These are phyloP conservation scores for Bufo bufo DNA, from an alignment of 2,113 vertebrate genomes.

Conservation along the genomic window DNA sequence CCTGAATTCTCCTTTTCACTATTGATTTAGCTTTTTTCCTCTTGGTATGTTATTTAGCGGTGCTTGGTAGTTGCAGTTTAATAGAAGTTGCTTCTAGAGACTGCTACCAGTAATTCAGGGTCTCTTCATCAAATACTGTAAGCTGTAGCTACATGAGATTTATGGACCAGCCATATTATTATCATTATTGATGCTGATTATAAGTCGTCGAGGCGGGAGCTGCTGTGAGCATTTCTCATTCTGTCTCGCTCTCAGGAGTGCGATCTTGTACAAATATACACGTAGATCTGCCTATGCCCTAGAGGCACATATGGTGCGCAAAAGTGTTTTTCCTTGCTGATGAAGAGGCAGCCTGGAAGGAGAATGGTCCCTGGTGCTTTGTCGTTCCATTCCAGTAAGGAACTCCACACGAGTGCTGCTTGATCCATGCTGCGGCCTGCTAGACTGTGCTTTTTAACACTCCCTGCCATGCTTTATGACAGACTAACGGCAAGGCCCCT, in stretches of 20 bases:
- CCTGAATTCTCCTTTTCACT: too few species aligned
- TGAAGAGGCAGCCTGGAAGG: constrained; percentile 55
- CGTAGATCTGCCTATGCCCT: constrained; percentile 53
- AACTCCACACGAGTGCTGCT: constrained; percentile 35
- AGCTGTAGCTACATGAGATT: constrained; percentile 32
- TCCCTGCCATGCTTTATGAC: constrained; percentile 22
- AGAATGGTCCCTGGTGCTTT: constrained; percentile 31
- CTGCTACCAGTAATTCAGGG: constrained; percentile 3
- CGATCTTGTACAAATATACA: constrained; percentile 48
- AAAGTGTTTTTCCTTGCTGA: constrained; percentile 58
- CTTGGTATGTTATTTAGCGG: not conserved
- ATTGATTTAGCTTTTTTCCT: too few species aligned
- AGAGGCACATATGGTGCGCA: constrained; percentile 47
- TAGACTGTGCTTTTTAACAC: constrained; percentile 37
- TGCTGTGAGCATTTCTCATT: constrained; percentile 55
- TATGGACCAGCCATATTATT: constrained; percentile 40
- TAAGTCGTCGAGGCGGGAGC: constrained; percentile 42
- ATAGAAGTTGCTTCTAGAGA: not conserved
- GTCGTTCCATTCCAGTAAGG: constrained; percentile 56
- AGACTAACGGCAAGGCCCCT: constrained; percentile 37
- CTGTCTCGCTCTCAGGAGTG: constrained; percentile 54
- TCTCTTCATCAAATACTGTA: not conserved
- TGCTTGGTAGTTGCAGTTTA: not conserved
- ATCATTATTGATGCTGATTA: constrained; percentile 46
- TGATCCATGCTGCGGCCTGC: constrained; percentile 24